Percentiles rank a stretch among this genome's conserved stretches.
phyloP scores from a whole-genome alignment of 2,797 vertebrate genomes.

The Neosilurus hyrtlii region DNA sequence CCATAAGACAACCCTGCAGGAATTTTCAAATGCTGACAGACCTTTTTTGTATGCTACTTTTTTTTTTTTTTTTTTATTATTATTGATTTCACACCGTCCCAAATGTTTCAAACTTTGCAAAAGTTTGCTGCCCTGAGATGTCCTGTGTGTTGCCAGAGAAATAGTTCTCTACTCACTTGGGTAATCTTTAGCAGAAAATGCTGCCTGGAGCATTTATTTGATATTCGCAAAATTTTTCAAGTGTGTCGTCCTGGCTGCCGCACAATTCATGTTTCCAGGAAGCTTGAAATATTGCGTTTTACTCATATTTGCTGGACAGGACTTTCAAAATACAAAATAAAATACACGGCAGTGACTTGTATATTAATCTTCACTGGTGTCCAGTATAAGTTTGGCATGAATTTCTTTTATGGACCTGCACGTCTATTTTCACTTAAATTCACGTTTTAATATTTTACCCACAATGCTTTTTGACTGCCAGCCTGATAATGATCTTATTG shows the following conservation, averaged over 20 bases:
- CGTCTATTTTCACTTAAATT: not conserved
- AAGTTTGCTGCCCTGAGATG: not conserved
- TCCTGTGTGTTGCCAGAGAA: not conserved
- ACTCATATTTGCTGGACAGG: not conserved
- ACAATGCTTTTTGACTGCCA: not conserved
- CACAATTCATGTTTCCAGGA: not conserved
- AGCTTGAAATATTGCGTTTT: too few relatives aligned
- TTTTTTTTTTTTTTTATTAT: not conserved
- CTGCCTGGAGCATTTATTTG: slow-evolving; percentile 1
- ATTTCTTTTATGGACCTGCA: not conserved
- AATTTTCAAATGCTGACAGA: not conserved
- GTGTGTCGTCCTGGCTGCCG: not conserved
- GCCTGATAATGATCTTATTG: not conserved
- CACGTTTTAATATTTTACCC: not conserved
- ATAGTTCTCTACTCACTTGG: not conserved
- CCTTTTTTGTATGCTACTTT: not conserved
- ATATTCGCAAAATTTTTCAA: not conserved
- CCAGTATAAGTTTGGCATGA: not conserved
- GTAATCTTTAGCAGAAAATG: not conserved
- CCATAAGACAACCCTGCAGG: not conserved
- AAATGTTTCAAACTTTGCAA: not conserved
- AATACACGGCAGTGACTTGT: not conserved
- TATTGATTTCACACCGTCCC: slow-evolving; percentile 14
- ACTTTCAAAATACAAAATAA: not conserved
- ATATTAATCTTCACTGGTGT: not conserved